phyloP scores from a whole-genome alignment of 2,888 invertebrate species.

The Rhagium mordax region DNA sequence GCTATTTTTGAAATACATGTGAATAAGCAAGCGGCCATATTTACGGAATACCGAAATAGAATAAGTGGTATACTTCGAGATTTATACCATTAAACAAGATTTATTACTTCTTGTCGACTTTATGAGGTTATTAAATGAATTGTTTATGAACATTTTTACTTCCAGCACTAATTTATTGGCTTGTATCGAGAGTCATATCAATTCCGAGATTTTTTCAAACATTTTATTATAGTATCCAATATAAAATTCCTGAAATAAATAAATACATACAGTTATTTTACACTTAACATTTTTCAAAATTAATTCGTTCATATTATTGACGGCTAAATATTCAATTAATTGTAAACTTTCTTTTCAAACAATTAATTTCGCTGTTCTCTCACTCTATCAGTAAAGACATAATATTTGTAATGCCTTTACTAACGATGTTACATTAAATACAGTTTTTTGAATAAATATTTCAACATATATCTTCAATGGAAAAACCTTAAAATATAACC shows the following conservation, averaged over 20 bases:
- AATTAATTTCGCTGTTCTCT: too few species aligned
- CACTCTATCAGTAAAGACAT: too few species aligned
- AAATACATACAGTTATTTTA: not conserved
- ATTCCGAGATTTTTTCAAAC: not conserved
- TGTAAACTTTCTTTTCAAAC: too few species aligned
- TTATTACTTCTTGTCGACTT: slow-evolving; percentile 21
- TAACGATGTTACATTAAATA: too few species aligned
- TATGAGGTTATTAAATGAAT: slow-evolving; percentile 19
- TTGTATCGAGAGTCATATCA: not conserved
- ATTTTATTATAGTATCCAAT: not conserved
- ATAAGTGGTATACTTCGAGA: slow-evolving; percentile 31
- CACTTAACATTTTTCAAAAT: too few species aligned
- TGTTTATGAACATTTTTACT: slow-evolving; percentile 15
- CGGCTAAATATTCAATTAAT: too few species aligned
- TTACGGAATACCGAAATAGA: slow-evolving; percentile 35
- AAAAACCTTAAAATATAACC: too few species aligned
- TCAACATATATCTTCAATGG: too few species aligned
- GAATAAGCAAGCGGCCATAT: slow-evolving; percentile 27
- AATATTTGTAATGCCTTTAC: too few species aligned
- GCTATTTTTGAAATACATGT: slow-evolving; percentile 28
- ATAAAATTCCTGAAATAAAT: not conserved
- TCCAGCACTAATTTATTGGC: not conserved
- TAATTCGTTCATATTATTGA: too few species aligned
- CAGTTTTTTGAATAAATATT: too few species aligned
- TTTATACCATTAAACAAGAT: slow-evolving; percentile 14